phyloP scores from a whole-genome alignment of 2,113 vertebrate genomes.

The Lutjanus erythropterus region DNA sequence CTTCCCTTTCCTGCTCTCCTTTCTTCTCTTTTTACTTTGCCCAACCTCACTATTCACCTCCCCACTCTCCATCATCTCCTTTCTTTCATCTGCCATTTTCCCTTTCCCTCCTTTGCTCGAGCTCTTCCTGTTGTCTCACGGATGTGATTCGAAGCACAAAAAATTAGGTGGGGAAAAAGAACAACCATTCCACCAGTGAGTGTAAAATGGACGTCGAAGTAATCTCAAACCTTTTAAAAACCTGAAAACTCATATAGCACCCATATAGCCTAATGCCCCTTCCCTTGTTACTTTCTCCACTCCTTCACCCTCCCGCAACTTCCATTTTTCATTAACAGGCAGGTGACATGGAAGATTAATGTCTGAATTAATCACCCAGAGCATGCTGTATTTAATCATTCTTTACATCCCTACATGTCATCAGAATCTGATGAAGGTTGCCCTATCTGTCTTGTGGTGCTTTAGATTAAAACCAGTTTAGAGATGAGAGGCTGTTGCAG shows the following conservation, averaged over 20 bases:
- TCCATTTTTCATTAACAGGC: slow-evolving; percentile 74
- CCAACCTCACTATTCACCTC: slow-evolving; percentile 40
- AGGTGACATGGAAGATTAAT: slow-evolving; percentile 74
- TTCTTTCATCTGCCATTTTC: slow-evolving; percentile 62
- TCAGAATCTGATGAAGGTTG: slow-evolving; percentile 42
- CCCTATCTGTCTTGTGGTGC: slow-evolving; percentile 16
- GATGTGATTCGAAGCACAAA: slow-evolving; percentile 51
- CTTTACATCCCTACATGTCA: slow-evolving; percentile 36
- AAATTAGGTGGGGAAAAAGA: background rate
- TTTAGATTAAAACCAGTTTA: slow-evolving; percentile 26
- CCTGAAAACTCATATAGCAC: background rate
- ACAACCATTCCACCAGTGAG: slow-evolving; percentile 16
- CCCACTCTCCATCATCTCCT: slow-evolving; percentile 43
- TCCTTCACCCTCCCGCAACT: slow-evolving; percentile 5
- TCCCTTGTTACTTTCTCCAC: background rate
- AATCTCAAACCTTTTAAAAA: slow-evolving; percentile 4
- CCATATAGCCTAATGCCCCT: background rate
- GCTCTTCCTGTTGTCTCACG: slow-evolving; percentile 36
- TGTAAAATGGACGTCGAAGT: background rate
- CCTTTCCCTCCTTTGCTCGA: slow-evolving; percentile 48
- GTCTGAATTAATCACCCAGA: slow-evolving; percentile 66
- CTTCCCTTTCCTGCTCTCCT: slow-evolving; percentile 72
- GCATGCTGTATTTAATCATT: slow-evolving; percentile 69
- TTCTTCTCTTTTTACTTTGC: slow-evolving; percentile 52
- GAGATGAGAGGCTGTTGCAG: background rate